Base-by-base conservation (phyloP, 2,797 vertebrate genomes). In the Knipowitschia caucasica region DNA sequence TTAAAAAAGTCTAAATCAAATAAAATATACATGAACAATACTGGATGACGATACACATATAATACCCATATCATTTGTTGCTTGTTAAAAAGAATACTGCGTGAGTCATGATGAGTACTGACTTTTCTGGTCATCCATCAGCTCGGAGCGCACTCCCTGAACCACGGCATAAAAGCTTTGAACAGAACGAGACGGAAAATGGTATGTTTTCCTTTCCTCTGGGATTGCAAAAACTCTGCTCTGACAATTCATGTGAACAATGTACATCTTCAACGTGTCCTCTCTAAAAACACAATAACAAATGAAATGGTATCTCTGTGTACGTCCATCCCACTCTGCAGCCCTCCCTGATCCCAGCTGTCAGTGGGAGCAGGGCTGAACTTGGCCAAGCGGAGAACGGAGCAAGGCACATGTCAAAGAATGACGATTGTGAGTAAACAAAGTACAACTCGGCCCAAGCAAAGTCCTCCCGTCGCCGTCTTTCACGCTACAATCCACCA, bases 361-460 rank as follows among this genome's bases (percentile, higher is more conserved):
- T 86, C 83, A 85, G 71, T 63, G 51, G 64, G 45, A 83, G 62
- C 23, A 60, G 82, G 70, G 69, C 69, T 71, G 44, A 78, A 84
- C 58, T 78, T 85, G 86, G 82, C 81, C 82, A 88, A 84, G 84
- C 80, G 68, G 64, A 83, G 81, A 76, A 86, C 78, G 74, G 77
- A 77, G 78, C 74, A 69, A 85, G 88, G 80, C 82, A 86, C 79
- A 86, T 86, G 88, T 89, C 85, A 89, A 86, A 88, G 81, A 43
- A 81, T 75, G 77, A 82, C 75, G 70, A 77, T 83, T 69, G 75
- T 68, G 71, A 86, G 78, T 80, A 88, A 88, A 89, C 78, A 87
- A 87, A 74, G 69, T 83, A 83, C 67, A 85, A 86, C 75, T 83
- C 61, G 61, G 66, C 73, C 71, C 82, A 82, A 82, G 72, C 75